These are phyloP conservation scores for Callionymus lyra DNA, from an alignment of 2,113 vertebrate species.

Conservation along the genomic window DNA sequence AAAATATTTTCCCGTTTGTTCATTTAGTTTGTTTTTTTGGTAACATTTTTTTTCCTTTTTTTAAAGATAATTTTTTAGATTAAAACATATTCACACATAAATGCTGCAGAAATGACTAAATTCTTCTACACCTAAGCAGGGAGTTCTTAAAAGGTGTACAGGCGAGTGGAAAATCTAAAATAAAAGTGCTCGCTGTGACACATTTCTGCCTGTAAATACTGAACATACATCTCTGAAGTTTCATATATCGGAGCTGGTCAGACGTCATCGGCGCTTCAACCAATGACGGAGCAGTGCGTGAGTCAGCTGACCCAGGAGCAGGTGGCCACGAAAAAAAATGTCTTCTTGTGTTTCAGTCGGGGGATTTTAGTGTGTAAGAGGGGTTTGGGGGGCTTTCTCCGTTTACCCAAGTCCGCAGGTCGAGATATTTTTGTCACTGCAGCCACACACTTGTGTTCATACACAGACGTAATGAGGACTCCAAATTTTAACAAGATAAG, in stretches of 20 bases:
- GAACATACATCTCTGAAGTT: constrained; percentile 12
- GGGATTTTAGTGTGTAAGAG: constrained; percentile 7
- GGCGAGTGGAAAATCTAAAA: constrained; percentile 3
- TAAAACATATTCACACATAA: no score
- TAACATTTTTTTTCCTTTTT: no score
- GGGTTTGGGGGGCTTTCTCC: constrained; percentile 8
- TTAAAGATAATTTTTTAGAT: no score
- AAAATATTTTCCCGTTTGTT: no score
- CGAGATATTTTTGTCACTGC: constrained; percentile 43
- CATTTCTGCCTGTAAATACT: constrained; percentile 27
- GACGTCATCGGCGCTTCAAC: constrained; percentile 15
- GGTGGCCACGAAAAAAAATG: constrained; percentile 15
- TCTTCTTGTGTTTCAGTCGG: constrained; percentile 36
- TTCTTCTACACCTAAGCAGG: no score
- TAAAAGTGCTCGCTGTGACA: constrained; percentile 25
- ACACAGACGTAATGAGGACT: no score
- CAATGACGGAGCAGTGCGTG: constrained; percentile 20
- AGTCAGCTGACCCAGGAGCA: constrained; percentile 23
- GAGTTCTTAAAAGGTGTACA: no score
- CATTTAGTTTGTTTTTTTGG: no score
- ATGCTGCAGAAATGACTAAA: no score
- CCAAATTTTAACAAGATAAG: no score
- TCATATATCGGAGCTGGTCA: constrained; percentile 4
- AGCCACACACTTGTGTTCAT: no score
- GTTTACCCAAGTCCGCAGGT: constrained; percentile 13